A percentile compares a stretch with the other conserved stretches of the same genome.
phyloP scores from a whole-genome alignment of 2,888 invertebrate species.

The Synergus laeviventris region DNA sequence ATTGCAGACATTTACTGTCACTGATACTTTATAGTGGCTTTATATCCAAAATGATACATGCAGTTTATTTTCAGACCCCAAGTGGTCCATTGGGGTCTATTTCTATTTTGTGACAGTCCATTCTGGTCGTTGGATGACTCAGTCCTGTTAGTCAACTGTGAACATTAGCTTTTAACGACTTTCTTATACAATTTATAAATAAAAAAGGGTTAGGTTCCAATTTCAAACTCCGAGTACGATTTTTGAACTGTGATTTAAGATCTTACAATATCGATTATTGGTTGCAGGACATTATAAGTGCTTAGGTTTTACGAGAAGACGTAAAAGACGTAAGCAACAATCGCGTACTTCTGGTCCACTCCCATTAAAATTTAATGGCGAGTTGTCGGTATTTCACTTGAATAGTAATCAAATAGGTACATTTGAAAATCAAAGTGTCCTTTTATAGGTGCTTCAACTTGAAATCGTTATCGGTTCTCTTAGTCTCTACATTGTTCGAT shows the following conservation, averaged over 20 bases:
- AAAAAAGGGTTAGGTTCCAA: constrained; percentile 36
- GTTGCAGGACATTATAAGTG: background rate
- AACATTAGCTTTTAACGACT: constrained; percentile 54
- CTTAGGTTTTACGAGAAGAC: constrained; percentile 4
- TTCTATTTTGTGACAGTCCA: constrained; percentile 64
- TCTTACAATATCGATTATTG: background rate
- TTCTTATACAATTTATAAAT: constrained; percentile 61
- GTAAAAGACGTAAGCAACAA: background rate
- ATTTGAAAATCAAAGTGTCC: background rate
- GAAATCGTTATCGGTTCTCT: background rate
- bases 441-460: background rate
- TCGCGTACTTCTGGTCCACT: background rate
- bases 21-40: constrained; percentile 20
- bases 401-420: constrained; percentile 11
- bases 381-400: background rate
- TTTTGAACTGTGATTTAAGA: background rate
- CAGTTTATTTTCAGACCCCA: constrained; percentile 34
- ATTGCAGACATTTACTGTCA: constrained; percentile 13
- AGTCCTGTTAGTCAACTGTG: constrained; percentile 52
- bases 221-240: background rate
- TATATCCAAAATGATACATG: constrained; percentile 36
- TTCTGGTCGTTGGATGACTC: constrained; percentile 46
- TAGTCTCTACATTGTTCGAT: background rate
- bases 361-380: background rate
- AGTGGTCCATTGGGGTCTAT: constrained; percentile 62